Conservation (phyloP, 2,113 vertebrate genomes). For the Chamaetylas fuelleborni region DNA sequence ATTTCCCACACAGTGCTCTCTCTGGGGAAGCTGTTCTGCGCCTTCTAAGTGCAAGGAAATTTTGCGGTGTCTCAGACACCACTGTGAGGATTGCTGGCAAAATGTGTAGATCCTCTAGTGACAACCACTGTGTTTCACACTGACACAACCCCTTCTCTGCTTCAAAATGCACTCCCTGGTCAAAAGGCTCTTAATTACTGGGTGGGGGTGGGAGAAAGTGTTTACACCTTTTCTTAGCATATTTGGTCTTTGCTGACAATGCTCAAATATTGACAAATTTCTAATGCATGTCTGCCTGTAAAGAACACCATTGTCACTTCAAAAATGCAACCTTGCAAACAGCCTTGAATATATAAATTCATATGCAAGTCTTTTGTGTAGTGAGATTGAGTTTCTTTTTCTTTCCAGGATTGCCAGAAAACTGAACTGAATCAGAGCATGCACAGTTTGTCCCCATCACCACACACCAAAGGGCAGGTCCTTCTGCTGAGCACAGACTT, state of each 20-base stretch:
- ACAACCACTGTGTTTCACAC: neutral
- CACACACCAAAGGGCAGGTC: neutral
- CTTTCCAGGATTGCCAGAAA: constrained; percentile 53
- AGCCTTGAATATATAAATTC: constrained; percentile 30
- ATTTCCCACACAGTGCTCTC: neutral
- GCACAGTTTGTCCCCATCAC: constrained; percentile 22
- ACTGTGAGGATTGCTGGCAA: neutral
- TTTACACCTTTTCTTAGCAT: neutral
- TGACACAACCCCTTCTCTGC: neutral
- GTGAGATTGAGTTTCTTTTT: constrained; percentile 6
- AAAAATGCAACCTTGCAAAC: neutral
- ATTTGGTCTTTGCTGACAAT: neutral
- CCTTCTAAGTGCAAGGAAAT: neutral
- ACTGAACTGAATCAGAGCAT: constrained; percentile 33
- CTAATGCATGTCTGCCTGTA: neutral
- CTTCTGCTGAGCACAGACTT: constrained; percentile 9
- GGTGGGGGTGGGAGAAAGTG: neutral
- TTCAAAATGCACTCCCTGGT: neutral
- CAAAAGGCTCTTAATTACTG: neutral
- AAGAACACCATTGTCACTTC: neutral
- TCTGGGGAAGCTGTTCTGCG: neutral
- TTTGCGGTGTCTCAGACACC: neutral
- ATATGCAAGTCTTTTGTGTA: neutral
- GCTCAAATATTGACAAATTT: neutral
- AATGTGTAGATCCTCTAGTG: neutral